Evolutionary conservation across 1,140 invertebrate species (phyloP).

Genomic region (Rhopalosiphum maidis): DNA sequence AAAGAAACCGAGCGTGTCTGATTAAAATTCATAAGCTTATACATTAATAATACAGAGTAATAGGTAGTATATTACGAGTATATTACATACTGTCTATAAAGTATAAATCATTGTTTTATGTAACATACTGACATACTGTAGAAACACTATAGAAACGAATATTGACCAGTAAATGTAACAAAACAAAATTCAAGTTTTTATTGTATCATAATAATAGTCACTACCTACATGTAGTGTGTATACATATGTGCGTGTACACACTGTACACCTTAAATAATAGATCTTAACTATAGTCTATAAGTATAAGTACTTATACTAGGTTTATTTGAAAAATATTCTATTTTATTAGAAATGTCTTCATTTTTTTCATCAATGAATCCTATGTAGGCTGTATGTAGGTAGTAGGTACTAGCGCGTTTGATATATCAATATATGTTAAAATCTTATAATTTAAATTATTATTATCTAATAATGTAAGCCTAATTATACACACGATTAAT

Average conservation of each 20-base stretch:
- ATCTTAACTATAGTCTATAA: too few relatives aligned
- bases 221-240: neutral
- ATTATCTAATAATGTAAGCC: too few relatives aligned
- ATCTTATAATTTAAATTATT: too few relatives aligned
- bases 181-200: neutral
- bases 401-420: neutral
- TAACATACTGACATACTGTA: neutral
- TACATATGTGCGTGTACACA: too few relatives aligned
- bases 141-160: neutral
- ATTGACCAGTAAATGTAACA: neutral
- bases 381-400: too few relatives aligned
- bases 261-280: too few relatives aligned
- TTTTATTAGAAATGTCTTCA: neutral
- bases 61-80: neutral
- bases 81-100: neutral
- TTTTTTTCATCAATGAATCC: neutral
- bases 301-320: too few relatives aligned
- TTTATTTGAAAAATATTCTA: neutral
- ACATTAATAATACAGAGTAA: neutral
- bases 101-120: neutral
- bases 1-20: neutral
- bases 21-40: neutral
- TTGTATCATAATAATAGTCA: neutral
- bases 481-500: too few relatives aligned
- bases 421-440: neutral